Evolutionary conservation across 2,888 invertebrate species (phyloP), one percentile per base, ranked within the genome.

Genomic region (Ethmia dodecea): DNA sequence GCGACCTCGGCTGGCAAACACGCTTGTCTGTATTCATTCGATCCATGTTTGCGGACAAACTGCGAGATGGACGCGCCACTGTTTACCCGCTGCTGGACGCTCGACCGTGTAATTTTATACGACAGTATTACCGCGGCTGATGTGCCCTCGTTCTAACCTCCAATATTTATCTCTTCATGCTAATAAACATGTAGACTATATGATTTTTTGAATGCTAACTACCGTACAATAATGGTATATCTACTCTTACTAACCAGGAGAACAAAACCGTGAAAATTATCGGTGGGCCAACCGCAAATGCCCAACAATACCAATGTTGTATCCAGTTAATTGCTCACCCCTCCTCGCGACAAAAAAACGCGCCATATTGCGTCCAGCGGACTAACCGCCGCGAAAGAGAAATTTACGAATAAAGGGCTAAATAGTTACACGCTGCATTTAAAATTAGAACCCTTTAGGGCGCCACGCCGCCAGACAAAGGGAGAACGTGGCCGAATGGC

Each of bases 371-470:
- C 80, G 84, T 81, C 81, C 83, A 80, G 77, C 67, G 55, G 60
- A 48, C 65, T 79, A 80, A 83, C 83, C 84, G 72, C 77, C 77
- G 79, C 80, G 76, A 83, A 83, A 84, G 67, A 83, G 80, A 83
- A 83, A 80, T 79, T 84, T 73, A 72, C 69, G 64, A 75, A 84
- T 80, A 78, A 84, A 78, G 67, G 76, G 65, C 56, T 51, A 60
- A 73, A 83, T 84, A 74, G 83, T 86, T 86, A 86, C 79, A 86
- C 79, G 84, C 61, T 68, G 73, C 78, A 83, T 86, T 86, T 81
- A 78, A 74, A 84, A 84, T 86, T 83, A 75, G 72, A 86, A 81
- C 86, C 86, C 86, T 86, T 86, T 86, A 74, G 86, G 84, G 84
- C 84, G 84, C 86, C 86, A 83, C 83, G 73, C 84, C 79, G 83